A percentile compares a stretch with the other conserved stretches of the same genome.
phyloP scores from a whole-genome alignment of 2,888 invertebrate genomes.

The Cryptocheilus praepositus region DNA sequence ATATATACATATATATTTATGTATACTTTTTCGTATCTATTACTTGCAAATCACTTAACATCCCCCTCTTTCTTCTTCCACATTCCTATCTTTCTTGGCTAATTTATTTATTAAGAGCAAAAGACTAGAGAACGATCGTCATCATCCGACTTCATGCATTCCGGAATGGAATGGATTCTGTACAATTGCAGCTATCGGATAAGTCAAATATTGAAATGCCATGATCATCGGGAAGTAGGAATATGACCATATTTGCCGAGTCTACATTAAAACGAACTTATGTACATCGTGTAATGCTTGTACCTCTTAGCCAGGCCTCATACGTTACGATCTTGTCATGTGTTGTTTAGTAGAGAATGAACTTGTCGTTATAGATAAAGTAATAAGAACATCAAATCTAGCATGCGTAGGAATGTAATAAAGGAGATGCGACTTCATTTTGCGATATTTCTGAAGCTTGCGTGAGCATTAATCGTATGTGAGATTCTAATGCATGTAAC shows the following conservation, averaged over 20 bases:
- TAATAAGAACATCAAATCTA: too few species aligned
- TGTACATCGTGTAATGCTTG: slow-evolving; percentile 31
- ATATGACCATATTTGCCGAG: slow-evolving; percentile 17
- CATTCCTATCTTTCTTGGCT: slow-evolving; percentile 63
- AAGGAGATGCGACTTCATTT: too few species aligned
- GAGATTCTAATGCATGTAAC: too few species aligned
- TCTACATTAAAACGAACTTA: slow-evolving; percentile 26
- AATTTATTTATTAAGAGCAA: slow-evolving; percentile 66
- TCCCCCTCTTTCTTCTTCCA: slow-evolving; percentile 48
- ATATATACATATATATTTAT: slow-evolving; percentile 1
- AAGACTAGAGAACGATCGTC: slow-evolving; percentile 54
- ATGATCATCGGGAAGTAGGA: slow-evolving; percentile 15
- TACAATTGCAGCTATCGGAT: slow-evolving; percentile 19
- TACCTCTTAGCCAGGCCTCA: slow-evolving; percentile 24
- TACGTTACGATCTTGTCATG: slow-evolving; percentile 19
- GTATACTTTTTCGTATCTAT: slow-evolving; percentile 33
- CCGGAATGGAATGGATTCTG: slow-evolving; percentile 8
- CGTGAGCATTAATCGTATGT: too few species aligned
- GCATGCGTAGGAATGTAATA: too few species aligned
- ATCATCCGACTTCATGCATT: slow-evolving; percentile 16
- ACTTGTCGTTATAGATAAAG: too few species aligned
- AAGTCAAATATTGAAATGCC: slow-evolving; percentile 22
- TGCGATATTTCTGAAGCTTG: too few species aligned
- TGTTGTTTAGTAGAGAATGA: slow-evolving; percentile 9
- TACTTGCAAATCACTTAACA: slow-evolving; percentile 22